These are phyloP conservation scores for Arizona elegans DNA, from an alignment of 2,113 vertebrate species.

Conservation along the genomic window DNA sequence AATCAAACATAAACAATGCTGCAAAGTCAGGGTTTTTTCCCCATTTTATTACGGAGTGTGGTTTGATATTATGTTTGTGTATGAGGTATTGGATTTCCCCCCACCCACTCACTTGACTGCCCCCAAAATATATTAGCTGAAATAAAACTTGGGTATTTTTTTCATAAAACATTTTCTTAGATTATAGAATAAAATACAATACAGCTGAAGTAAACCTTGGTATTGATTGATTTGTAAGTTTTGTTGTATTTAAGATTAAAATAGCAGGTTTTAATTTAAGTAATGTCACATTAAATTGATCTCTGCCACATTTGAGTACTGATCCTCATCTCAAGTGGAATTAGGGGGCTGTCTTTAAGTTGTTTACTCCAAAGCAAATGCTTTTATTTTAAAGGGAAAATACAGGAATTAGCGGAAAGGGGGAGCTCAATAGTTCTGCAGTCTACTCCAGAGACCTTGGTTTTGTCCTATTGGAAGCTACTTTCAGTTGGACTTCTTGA, in stretches of 20 bases:
- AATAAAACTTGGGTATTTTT: no score
- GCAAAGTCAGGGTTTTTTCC: background rate
- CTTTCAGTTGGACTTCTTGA: background rate
- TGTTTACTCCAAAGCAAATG: background rate
- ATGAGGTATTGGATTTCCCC: background rate
- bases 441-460: background rate
- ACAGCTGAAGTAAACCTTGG: background rate
- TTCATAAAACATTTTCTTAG: no score
- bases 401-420: background rate
- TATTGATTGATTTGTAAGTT: background rate
- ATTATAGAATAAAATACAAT: no score
- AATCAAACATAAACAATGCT: background rate
- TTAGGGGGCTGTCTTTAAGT: background rate
- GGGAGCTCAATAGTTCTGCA: background rate
- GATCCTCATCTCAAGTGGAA: no score
- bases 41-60: background rate
- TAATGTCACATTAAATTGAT: background rate
- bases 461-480: background rate
- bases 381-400: background rate
- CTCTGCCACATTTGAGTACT: background rate
- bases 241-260: background rate
- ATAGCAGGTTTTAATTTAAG: background rate
- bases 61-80: background rate
- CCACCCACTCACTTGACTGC: background rate
- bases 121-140: background rate